Conservation (phyloP, 2,888 invertebrate genomes). For the Leuctra nigra region DNA sequence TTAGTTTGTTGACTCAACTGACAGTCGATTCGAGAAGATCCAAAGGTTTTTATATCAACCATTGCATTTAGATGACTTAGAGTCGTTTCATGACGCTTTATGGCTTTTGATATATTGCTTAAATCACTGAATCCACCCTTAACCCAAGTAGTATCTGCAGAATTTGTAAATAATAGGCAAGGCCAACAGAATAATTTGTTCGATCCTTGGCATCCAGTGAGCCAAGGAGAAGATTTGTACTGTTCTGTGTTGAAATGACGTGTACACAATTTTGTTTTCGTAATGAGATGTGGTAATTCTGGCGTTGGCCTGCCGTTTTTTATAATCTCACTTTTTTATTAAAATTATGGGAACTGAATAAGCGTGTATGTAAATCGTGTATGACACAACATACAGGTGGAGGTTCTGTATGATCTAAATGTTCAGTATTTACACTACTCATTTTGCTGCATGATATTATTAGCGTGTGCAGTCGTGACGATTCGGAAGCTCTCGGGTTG, state of each 20-base stretch:
- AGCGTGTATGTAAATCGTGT: no score
- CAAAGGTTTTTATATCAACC: neutral
- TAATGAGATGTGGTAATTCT: no score
- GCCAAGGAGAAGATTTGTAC: conserved; percentile 32
- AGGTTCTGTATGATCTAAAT: no score
- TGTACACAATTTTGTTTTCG: neutral
- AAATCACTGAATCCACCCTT: neutral
- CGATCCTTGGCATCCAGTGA: no score
- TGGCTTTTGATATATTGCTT: neutral
- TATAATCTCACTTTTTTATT: no score
- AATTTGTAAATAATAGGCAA: neutral
- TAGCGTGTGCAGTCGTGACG: no score
- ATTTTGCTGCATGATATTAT: no score
- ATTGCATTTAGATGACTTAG: neutral
- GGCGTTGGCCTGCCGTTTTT: no score
- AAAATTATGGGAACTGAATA: no score
- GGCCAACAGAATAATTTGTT: conserved; percentile 1
- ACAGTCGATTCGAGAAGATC: neutral
- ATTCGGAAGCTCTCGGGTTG: no score
- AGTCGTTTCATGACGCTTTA: neutral
- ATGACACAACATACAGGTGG: no score
- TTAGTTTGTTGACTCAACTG: neutral
- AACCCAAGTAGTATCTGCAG: neutral
- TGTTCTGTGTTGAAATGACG: neutral
- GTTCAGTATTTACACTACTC: no score